Evolutionary conservation across 2,888 invertebrate genomes (phyloP).

Genomic region (Protophormia terraenovae): DNA sequence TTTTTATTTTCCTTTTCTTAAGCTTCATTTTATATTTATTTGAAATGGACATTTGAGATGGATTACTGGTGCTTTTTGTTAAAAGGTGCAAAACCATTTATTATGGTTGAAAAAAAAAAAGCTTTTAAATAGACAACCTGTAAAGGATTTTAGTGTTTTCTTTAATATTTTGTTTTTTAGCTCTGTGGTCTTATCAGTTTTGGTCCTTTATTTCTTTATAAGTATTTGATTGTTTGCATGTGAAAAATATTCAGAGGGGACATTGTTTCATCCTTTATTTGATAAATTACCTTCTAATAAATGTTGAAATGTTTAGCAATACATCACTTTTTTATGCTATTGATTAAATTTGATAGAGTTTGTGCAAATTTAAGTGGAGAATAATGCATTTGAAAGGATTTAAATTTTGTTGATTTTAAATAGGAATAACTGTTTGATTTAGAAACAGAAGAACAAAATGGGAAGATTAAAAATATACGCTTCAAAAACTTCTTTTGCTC

Average conservation of each 20-base stretch:
- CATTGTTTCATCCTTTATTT: conserved; percentile 64
- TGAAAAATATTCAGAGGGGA: conserved; percentile 62
- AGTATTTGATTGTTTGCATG: not conserved
- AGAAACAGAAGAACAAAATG: too few species aligned
- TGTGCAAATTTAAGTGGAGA: not conserved
- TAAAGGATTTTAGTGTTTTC: conserved; percentile 35
- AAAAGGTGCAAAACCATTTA: conserved; percentile 67
- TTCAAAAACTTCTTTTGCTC: too few species aligned
- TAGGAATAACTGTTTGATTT: not conserved
- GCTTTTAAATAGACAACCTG: conserved; percentile 21
- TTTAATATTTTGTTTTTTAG: not conserved
- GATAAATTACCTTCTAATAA: conserved; percentile 69
- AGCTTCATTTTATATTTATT: conserved; percentile 70
- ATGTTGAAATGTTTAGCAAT: conserved; percentile 68
- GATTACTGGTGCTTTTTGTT: conserved; percentile 64
- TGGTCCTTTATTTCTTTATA: not conserved
- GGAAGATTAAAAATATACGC: too few species aligned
- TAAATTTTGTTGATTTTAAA: not conserved
- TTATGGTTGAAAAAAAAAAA: conserved; percentile 62
- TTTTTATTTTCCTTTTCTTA: conserved; percentile 18
- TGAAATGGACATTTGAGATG: conserved; percentile 71
- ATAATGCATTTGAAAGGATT: not conserved
- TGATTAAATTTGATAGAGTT: conserved; percentile 7
- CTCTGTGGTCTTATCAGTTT: conserved; percentile 38
- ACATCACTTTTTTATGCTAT: conserved; percentile 54